Conservation (phyloP, 2,113 vertebrate species). For the Ascaphus truei region DNA sequence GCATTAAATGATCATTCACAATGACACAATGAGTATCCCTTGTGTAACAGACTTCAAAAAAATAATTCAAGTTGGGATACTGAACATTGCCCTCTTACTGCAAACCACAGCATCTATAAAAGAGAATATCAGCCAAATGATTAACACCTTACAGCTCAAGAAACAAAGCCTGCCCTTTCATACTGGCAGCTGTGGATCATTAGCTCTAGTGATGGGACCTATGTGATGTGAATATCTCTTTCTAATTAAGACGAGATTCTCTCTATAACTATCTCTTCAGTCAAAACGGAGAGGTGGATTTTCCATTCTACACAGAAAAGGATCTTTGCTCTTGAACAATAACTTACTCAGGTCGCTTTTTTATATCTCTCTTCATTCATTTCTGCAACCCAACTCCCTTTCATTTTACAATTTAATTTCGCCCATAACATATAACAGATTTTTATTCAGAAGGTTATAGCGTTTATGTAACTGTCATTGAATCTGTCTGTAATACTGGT, state of each 20-base stretch:
- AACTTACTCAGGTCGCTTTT: constrained; percentile 60
- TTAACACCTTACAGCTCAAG: constrained; percentile 69
- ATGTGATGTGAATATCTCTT: constrained; percentile 76
- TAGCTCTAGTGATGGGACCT: constrained; percentile 68
- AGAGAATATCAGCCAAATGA: constrained; percentile 69
- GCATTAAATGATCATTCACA: constrained; percentile 52
- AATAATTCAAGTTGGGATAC: constrained; percentile 67
- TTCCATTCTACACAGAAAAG: constrained; percentile 55
- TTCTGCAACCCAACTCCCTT: background rate
- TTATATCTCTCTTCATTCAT: constrained; percentile 51
- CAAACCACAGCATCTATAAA: constrained; percentile 68
- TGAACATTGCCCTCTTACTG: constrained; percentile 68
- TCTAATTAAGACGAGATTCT: constrained; percentile 71
- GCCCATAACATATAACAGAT: constrained; percentile 51
- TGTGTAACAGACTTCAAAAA: constrained; percentile 64
- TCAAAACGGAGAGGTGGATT: constrained; percentile 58
- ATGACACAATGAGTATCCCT: constrained; percentile 51
- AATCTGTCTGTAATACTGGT: background rate
- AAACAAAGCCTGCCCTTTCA: constrained; percentile 68
- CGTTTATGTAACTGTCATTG: background rate
- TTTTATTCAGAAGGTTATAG: constrained; percentile 37
- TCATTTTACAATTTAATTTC: constrained; percentile 49
- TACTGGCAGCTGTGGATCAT: constrained; percentile 73
- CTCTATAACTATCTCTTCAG: constrained; percentile 63
- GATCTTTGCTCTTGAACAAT: constrained; percentile 59